phyloP scores from a whole-genome alignment of 2,888 invertebrate species.

The Drosophila neoperkinsi region DNA sequence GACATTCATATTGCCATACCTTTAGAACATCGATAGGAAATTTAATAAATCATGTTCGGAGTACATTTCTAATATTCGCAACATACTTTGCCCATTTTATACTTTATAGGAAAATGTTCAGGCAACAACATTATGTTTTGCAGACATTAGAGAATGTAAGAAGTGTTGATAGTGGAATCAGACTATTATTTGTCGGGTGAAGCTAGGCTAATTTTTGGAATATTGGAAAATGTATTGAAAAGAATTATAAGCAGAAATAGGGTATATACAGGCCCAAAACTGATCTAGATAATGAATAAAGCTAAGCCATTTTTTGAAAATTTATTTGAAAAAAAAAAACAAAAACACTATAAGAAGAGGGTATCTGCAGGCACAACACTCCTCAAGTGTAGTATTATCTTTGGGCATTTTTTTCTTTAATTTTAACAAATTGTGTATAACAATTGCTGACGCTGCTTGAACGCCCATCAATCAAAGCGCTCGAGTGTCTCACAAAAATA shows the following conservation, averaged over 20 bases:
- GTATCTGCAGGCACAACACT: background rate
- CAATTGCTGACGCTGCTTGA: conserved; percentile 66
- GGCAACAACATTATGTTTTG: background rate
- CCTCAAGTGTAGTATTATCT: background rate
- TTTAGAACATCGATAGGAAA: background rate
- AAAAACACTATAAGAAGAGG: background rate
- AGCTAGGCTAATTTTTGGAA: background rate
- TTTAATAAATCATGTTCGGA: background rate
- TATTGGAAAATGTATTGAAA: background rate
- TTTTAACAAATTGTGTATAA: conserved; percentile 46
- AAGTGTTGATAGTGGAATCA: too few species aligned
- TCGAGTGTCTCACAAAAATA: conserved; percentile 73
- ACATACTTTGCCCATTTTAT: background rate
- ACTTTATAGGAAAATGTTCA: background rate
- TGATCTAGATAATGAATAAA: background rate
- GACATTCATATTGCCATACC: background rate
- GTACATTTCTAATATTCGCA: background rate
- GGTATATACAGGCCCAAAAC: background rate
- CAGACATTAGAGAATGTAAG: too few species aligned
- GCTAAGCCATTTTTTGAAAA: too few species aligned
- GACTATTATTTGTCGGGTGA: background rate
- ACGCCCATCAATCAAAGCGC: conserved; percentile 68
- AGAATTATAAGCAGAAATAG: background rate
- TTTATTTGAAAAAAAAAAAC: too few species aligned
- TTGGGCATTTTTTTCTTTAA: background rate